Conservation (phyloP, 2,113 vertebrate species). For the Actinemys pallida region DNA sequence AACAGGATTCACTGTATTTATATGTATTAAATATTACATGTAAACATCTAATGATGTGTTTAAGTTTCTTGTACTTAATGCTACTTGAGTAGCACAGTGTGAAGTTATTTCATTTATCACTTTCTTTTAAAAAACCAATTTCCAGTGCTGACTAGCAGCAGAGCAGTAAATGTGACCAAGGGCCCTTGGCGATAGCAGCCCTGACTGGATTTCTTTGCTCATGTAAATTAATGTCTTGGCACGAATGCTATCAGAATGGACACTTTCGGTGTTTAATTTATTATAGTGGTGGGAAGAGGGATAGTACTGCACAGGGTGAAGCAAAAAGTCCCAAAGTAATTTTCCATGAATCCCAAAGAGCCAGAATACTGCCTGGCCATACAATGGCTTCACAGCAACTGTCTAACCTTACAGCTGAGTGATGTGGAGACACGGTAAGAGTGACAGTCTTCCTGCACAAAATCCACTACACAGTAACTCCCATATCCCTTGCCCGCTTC, state of each 20-base stretch:
- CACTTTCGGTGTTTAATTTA: not conserved
- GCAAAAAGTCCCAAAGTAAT: not conserved
- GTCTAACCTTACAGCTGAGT: not conserved
- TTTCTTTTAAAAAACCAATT: not conserved
- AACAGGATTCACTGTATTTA: not conserved
- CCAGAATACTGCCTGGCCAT: rapidly evolving
- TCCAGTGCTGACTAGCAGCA: not conserved
- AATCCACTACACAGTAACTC: not conserved
- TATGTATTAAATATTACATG: not conserved
- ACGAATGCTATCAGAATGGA: not conserved
- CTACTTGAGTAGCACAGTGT: not conserved
- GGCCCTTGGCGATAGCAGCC: not conserved
- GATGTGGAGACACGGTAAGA: not conserved
- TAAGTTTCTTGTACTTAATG: not conserved
- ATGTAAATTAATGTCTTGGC: not conserved
- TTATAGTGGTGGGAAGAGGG: not conserved
- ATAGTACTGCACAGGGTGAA: not conserved
- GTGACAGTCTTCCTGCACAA: not conserved
- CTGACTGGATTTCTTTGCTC: rapidly evolving
- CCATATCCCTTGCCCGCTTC: rapidly evolving
- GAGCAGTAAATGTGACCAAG: rapidly evolving
- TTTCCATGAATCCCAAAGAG: not conserved
- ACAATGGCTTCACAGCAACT: rapidly evolving
- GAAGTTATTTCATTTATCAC: not conserved
- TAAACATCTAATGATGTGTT: not conserved